These are phyloP conservation scores for Lumbricus terrestris DNA, from an alignment of 2,888 invertebrate species.

Conservation along the genomic window DNA sequence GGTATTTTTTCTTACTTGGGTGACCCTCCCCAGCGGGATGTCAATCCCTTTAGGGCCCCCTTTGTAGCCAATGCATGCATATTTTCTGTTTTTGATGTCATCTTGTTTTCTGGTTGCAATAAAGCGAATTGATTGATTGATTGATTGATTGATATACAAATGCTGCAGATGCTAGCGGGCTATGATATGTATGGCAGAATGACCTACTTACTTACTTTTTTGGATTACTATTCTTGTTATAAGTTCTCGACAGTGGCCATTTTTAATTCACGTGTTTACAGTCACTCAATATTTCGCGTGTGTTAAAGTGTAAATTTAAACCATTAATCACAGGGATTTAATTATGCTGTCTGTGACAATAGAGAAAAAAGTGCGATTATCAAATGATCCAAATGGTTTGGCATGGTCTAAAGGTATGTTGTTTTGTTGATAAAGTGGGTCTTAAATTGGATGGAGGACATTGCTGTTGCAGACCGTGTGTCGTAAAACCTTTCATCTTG, in stretches of 20 bases:
- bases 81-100: too few relatives aligned
- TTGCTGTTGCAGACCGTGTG: too few relatives aligned
- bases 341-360: neutral
- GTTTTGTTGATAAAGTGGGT: neutral
- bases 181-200: too few relatives aligned
- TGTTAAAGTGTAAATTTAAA: neutral
- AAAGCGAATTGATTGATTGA: too few relatives aligned
- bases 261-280: neutral
- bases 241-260: neutral
- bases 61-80: too few relatives aligned
- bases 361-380: neutral
- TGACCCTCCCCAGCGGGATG: too few relatives aligned
- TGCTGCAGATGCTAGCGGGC: too few relatives aligned
- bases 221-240: neutral
- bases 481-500: neutral
- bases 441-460: neutral
- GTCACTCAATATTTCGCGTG: neutral
- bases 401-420: slow-evolving; percentile 25
- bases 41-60: too few relatives aligned
- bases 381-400: slow-evolving; percentile 20
- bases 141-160: too few relatives aligned
- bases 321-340: neutral
- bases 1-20: too few relatives aligned
- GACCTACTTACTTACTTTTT: too few relatives aligned
- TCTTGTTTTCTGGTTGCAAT: too few relatives aligned